These are phyloP conservation scores for Serrognathus titanus DNA, from an alignment of 2,888 invertebrate genomes.

Conservation along the genomic window DNA sequence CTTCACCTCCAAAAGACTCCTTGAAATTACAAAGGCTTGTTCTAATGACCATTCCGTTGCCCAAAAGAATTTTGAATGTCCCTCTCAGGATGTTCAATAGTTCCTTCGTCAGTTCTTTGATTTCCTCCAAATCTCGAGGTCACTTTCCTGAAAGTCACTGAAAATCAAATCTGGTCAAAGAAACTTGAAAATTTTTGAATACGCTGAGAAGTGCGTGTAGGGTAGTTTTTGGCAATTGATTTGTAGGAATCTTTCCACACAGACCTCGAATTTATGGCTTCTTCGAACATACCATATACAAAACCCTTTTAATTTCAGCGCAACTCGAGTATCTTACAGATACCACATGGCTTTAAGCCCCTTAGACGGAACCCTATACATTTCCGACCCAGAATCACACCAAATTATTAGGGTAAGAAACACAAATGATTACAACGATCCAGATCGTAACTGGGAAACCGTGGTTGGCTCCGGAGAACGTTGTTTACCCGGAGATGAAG, in stretches of 20 bases:
- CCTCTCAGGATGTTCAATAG: too few relatives aligned
- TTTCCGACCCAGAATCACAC: constrained; percentile 94
- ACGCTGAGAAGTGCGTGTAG: too few relatives aligned
- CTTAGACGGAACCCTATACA: constrained; percentile 87
- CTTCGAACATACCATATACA: neutral
- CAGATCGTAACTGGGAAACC: constrained; percentile 91
- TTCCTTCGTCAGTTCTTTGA: too few relatives aligned
- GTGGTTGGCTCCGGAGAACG: constrained; percentile 93
- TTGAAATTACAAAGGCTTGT: too few relatives aligned
- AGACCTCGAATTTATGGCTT: neutral
- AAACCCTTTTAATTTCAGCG: constrained; percentile 55
- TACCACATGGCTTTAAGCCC: constrained; percentile 97
- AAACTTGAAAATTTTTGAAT: too few relatives aligned
- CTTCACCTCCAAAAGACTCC: too few relatives aligned
- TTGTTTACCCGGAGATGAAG: constrained; percentile 89
- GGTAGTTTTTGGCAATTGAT: neutral
- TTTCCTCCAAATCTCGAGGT: too few relatives aligned
- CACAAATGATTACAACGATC: constrained; percentile 76
- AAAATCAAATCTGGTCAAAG: too few relatives aligned
- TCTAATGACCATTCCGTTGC: too few relatives aligned
- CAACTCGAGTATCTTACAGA: constrained; percentile 89
- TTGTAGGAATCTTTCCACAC: neutral
- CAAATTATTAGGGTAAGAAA: constrained; percentile 87
- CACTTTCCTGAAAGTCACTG: too few relatives aligned
- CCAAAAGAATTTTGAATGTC: too few relatives aligned